Evolutionary conservation across 2,113 vertebrate species (phyloP).

Genomic region (Chaetodon trifascialis): DNA sequence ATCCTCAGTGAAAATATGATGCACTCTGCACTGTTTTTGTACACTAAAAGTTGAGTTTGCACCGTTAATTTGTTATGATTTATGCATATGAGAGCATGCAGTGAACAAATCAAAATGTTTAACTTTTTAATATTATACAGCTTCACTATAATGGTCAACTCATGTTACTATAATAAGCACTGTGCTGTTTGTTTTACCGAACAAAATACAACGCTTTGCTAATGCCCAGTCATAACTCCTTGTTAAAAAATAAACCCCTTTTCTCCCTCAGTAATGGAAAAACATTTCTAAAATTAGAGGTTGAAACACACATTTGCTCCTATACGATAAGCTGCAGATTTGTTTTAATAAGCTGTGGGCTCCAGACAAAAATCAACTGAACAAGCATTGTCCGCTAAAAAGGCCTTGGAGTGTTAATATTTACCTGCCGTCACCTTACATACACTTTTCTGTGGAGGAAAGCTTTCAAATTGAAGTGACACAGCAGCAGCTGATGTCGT

Average conservation of each 20-base stretch:
- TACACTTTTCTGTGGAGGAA: conserved; percentile 6
- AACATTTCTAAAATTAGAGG: not conserved
- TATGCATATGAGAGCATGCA: not conserved
- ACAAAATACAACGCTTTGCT: not conserved
- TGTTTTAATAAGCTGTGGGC: conserved; percentile 5
- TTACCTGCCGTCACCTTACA: conserved; percentile 3
- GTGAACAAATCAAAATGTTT: not conserved
- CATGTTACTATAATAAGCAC: not conserved
- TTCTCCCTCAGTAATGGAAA: not conserved
- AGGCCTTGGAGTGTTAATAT: not conserved
- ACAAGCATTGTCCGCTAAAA: conserved; percentile 2
- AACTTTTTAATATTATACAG: not conserved
- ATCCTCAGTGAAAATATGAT: not conserved
- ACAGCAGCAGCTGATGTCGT: conserved; percentile 35
- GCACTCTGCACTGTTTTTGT: not conserved
- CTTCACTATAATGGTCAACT: not conserved
- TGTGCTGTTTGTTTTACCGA: not conserved
- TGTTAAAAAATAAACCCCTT: not conserved
- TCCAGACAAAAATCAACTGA: not conserved
- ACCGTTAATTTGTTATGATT: not conserved
- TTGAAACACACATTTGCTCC: not conserved
- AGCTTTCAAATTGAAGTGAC: conserved; percentile 31
- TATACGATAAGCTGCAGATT: not conserved
- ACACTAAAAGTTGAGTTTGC: not conserved
- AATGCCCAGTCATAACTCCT: not conserved